Evolutionary conservation across 2,797 vertebrate species (phyloP).

Genomic region (Scarus forsteni): DNA sequence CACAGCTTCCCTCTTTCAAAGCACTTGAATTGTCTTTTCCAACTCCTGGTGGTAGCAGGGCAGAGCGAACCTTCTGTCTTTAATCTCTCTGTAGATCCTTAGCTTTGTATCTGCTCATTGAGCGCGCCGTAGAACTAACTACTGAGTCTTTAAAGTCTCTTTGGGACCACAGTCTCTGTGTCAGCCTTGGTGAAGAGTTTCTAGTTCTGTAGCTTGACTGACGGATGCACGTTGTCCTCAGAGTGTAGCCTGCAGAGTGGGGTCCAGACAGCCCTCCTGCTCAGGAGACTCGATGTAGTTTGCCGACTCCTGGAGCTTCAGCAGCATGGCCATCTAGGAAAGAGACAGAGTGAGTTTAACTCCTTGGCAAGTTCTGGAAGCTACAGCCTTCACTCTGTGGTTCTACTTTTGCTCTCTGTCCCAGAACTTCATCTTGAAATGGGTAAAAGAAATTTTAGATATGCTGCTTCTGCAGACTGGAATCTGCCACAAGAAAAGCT

Average conservation of each 20-base stretch:
- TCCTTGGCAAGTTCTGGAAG: too few relatives aligned
- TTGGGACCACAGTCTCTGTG: conserved; percentile 36
- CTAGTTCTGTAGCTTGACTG: conserved; percentile 28
- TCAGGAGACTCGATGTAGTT: conserved; percentile 98
- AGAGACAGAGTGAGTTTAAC: conserved; percentile 9
- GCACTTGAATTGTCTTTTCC: conserved; percentile 54
- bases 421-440: too few relatives aligned
- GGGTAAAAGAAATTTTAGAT: too few relatives aligned
- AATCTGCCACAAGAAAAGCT: too few relatives aligned
- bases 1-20: conserved; percentile 58
- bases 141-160: conserved; percentile 65
- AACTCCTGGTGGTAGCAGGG: conserved; percentile 45
- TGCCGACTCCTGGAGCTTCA: conserved; percentile 98
- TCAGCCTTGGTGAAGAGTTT: conserved; percentile 26
- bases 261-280: conserved; percentile 90
- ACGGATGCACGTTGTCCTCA: conserved; percentile 57
- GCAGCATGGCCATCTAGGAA: conserved; percentile 96
- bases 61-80: conserved; percentile 51
- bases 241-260: conserved; percentile 79
- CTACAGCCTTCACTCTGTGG: too few relatives aligned
- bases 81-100: conserved; percentile 45
- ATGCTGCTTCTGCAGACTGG: too few relatives aligned
- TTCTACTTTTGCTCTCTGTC: too few relatives aligned
- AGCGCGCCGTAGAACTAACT: conserved; percentile 57
- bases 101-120: conserved; percentile 65